A percentile compares a stretch with the other conserved stretches of the same genome.
Evolutionary conservation across 2,888 invertebrate genomes (phyloP).

Genomic region (Andrena marginata): DNA sequence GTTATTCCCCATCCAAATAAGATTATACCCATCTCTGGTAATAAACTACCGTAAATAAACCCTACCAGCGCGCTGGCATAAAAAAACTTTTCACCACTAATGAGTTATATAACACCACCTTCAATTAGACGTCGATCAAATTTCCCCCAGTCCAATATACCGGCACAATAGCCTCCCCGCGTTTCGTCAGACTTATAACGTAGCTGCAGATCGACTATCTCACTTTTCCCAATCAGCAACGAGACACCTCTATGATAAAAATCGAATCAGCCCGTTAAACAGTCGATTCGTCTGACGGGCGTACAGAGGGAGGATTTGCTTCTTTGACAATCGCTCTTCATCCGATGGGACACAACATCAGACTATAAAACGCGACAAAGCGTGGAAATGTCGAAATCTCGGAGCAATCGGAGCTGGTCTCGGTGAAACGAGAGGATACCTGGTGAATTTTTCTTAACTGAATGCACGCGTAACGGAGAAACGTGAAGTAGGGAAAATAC

Average conservation of each 20-base stretch:
- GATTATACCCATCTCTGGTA: too few species aligned
- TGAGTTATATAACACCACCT: too few species aligned
- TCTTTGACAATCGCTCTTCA: conserved; percentile 33
- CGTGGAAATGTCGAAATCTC: conserved; percentile 12
- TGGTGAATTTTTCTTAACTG: not conserved
- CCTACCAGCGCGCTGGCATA: too few species aligned
- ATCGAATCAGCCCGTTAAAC: conserved; percentile 35
- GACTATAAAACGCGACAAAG: conserved; percentile 14
- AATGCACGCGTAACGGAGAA: not conserved
- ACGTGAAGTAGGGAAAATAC: conserved; percentile 2
- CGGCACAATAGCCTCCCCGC: not conserved
- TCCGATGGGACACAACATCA: conserved; percentile 7
- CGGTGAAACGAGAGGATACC: not conserved
- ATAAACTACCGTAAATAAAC: too few species aligned
- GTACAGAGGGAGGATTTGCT: not conserved
- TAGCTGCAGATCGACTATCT: not conserved
- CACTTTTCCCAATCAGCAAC: conserved; percentile 1
- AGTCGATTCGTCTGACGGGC: conserved; percentile 14
- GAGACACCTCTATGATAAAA: conserved; percentile 8
- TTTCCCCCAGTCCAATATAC: not conserved
- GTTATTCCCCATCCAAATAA: too few species aligned
- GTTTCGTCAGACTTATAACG: not conserved
- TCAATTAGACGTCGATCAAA: not conserved
- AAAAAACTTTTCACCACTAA: too few species aligned
- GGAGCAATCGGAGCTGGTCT: conserved; percentile 23